Conservation (phyloP, 1,140 invertebrate species). For the Caenorhabditis tropicalis region DNA sequence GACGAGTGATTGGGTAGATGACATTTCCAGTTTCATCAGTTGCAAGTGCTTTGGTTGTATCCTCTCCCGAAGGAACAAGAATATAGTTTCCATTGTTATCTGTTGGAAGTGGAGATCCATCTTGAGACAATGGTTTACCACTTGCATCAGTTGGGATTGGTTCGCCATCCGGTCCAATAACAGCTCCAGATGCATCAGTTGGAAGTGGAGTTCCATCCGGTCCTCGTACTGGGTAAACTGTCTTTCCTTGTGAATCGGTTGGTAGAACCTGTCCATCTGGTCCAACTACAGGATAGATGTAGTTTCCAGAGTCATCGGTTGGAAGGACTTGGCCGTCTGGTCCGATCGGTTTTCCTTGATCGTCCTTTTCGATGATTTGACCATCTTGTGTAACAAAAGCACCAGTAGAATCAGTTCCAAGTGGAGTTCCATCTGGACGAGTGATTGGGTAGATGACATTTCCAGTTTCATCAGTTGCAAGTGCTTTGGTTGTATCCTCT, state of each 20-base stretch:
- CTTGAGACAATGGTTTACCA: too few species aligned
- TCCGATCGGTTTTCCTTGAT: constrained; percentile 51
- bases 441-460: not conserved
- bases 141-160: too few species aligned
- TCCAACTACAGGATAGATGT: constrained; percentile 48
- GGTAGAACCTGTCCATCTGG: constrained; percentile 48
- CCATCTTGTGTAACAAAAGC: not conserved
- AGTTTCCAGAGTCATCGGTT: constrained; percentile 53
- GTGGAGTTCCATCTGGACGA: not conserved
- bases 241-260: constrained; percentile 52
- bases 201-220: constrained; percentile 49
- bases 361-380: constrained; percentile 30
- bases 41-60: constrained; percentile 11
- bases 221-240: constrained; percentile 34
- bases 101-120: constrained; percentile 58
- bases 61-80: not conserved
- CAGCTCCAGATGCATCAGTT: constrained; percentile 46
- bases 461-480: constrained; percentile 21
- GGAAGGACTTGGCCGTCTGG: constrained; percentile 52
- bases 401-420: constrained; percentile 49
- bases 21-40: constrained; percentile 32
- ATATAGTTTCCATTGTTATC: constrained; percentile 50
- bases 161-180: constrained; percentile 18
- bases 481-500: not conserved
- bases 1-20: not conserved